A percentile compares a stretch with the other conserved stretches of the same genome.
These are phyloP conservation scores for Doryteuthis pealeii DNA, from an alignment of 1,140 invertebrate genomes.

Conservation along the genomic window DNA sequence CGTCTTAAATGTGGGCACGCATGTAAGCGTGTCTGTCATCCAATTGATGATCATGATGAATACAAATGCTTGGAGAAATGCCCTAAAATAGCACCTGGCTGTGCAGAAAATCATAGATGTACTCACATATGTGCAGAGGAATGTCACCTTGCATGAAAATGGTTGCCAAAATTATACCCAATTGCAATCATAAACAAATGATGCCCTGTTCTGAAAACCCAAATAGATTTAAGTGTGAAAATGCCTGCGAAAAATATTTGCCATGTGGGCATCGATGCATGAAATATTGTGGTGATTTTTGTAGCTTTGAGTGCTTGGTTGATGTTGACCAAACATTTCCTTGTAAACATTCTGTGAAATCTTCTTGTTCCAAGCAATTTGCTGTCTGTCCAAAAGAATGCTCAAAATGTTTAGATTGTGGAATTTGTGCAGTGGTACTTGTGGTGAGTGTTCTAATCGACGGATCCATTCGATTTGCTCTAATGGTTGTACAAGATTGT, in stretches of 20 bases:
- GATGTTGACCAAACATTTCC: constrained; percentile 32
- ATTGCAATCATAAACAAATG: constrained; percentile 30
- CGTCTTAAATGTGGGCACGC: constrained; percentile 54
- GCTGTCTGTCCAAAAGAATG: constrained; percentile 27
- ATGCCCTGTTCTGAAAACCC: constrained; percentile 30
- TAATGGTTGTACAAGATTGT: constrained; percentile 43
- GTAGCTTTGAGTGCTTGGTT: constrained; percentile 53
- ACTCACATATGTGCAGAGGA: constrained; percentile 35
- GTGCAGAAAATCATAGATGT: constrained; percentile 43
- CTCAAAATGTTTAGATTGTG: constrained; percentile 33
- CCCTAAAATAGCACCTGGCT: constrained; percentile 22
- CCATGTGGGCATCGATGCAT: constrained; percentile 67
- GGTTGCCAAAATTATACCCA: constrained; percentile 29
- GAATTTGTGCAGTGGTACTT: constrained; percentile 43
- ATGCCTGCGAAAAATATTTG: constrained; percentile 29
- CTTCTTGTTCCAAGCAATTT: constrained; percentile 35
- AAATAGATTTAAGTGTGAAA: constrained; percentile 25
- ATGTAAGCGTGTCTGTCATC: constrained; percentile 51
- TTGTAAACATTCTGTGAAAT: constrained; percentile 53
- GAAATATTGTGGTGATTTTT: constrained; percentile 67
- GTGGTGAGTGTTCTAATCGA: constrained; percentile 64
- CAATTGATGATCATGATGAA: constrained; percentile 46
- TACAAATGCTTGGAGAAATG: constrained; percentile 49
- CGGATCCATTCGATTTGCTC: constrained; percentile 64
- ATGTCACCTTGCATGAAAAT: constrained; percentile 38